A percentile compares a stretch with the other conserved stretches of the same genome.
These are phyloP conservation scores for Emydura subglobosa DNA, from an alignment of 2,113 vertebrate genomes.

Conservation along the genomic window DNA sequence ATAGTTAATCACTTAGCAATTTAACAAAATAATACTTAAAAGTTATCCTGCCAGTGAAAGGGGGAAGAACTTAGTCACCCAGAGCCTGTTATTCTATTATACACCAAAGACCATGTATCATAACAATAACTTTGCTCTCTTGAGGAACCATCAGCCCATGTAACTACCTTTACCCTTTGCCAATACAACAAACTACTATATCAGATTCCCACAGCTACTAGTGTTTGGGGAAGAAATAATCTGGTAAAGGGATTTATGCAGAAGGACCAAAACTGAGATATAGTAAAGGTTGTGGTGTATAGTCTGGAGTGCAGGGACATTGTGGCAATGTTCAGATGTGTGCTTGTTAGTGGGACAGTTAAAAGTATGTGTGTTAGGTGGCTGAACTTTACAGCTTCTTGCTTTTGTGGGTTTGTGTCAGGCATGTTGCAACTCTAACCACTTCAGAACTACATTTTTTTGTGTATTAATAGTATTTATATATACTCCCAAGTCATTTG, in stretches of 20 bases:
- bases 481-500: conserved; percentile 4
- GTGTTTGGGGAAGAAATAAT: not conserved
- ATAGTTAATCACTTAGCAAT: not conserved
- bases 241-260: not conserved
- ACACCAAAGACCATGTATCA: not conserved
- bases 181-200: not conserved
- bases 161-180: not conserved
- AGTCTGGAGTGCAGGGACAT: not conserved
- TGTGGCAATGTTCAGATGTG: not conserved
- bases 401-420: not conserved
- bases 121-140: not conserved
- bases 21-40: not conserved
- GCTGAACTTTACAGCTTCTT: not conserved
- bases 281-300: not conserved
- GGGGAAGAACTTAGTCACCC: not conserved
- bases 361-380: not conserved
- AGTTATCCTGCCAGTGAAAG: not conserved
- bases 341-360: not conserved
- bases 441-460: not conserved
- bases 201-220: not conserved
- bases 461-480: conserved; percentile 35
- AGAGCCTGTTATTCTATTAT: not conserved
- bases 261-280: not conserved
- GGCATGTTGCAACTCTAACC: not conserved
- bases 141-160: not conserved